A percentile compares a stretch with the other conserved stretches of the same genome.
phyloP scores from a whole-genome alignment of 2,797 vertebrate genomes.

The Pteropus rufus region DNA sequence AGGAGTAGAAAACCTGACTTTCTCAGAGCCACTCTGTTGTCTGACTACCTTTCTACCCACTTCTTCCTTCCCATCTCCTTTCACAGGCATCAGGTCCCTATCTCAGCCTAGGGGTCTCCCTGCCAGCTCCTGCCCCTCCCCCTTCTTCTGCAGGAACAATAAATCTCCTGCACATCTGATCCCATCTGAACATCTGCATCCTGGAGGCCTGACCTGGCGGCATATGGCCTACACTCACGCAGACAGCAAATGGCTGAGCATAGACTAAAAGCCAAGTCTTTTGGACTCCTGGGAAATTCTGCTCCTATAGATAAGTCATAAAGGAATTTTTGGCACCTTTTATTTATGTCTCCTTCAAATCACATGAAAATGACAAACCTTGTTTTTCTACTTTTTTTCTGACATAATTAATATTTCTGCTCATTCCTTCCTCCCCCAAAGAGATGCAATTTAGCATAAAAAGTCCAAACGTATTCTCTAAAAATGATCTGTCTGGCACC shows the following conservation, averaged over 20 bases:
- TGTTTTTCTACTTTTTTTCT: background rate
- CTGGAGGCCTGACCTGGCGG: background rate
- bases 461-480: background rate
- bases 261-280: background rate
- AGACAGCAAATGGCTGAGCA: background rate
- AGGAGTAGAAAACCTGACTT: background rate
- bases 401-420: background rate
- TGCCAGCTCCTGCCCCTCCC: too few relatives aligned
- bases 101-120: background rate
- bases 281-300: background rate
- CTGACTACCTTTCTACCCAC: background rate
- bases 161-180: background rate
- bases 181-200: background rate
- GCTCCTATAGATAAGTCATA: background rate
- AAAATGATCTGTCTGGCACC: background rate
- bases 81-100: rapidly evolving
- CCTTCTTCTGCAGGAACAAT: background rate
- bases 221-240: background rate
- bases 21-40: rapidly evolving
- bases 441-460: background rate
- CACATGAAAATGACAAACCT: background rate
- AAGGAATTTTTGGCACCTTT: background rate
- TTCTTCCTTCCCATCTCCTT: background rate
- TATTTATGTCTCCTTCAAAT: background rate
- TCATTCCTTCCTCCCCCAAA: background rate